A percentile compares a stretch with the other conserved stretches of the same genome.
Conservation (phyloP, 2,113 vertebrate genomes). For the Cinclus cinclus region DNA sequence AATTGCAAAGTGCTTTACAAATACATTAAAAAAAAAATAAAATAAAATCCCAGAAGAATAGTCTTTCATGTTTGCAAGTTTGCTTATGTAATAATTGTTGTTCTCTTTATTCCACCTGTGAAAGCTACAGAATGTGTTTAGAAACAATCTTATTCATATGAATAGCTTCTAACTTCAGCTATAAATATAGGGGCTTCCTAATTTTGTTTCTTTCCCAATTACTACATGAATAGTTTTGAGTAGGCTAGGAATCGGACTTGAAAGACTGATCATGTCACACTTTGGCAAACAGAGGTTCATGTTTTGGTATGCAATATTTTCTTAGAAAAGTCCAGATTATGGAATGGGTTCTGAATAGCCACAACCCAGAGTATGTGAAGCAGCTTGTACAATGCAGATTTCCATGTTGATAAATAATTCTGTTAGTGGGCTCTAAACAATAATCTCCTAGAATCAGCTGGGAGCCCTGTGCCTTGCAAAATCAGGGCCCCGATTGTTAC, state of each 20-base stretch:
- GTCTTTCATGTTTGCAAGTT: conserved; percentile 64
- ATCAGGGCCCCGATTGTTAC: background rate
- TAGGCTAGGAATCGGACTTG: conserved; percentile 20
- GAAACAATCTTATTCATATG: conserved; percentile 11
- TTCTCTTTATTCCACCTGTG: conserved; percentile 56
- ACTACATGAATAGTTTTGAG: conserved; percentile 13
- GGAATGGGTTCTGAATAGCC: background rate
- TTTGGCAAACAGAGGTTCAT: background rate
- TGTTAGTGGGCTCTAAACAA: background rate
- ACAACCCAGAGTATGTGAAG: background rate
- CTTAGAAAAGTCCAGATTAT: background rate
- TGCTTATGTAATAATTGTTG: conserved; percentile 52
- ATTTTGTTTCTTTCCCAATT: conserved; percentile 31
- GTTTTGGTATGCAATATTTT: background rate
- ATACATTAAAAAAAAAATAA: conserved; percentile 62
- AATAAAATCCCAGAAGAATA: conserved; percentile 68
- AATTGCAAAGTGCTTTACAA: conserved; percentile 59
- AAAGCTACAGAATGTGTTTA: conserved; percentile 41
- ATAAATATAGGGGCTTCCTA: conserved; percentile 7
- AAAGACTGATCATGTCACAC: conserved; percentile 26
- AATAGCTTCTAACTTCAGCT: conserved; percentile 26
- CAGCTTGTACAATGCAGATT: background rate
- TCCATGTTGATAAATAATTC: background rate
- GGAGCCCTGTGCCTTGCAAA: conserved; percentile 14
- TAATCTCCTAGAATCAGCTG: background rate